Base-by-base conservation (phyloP, 1,140 invertebrate species). In the Drosophila pseudoobscura region DNA sequence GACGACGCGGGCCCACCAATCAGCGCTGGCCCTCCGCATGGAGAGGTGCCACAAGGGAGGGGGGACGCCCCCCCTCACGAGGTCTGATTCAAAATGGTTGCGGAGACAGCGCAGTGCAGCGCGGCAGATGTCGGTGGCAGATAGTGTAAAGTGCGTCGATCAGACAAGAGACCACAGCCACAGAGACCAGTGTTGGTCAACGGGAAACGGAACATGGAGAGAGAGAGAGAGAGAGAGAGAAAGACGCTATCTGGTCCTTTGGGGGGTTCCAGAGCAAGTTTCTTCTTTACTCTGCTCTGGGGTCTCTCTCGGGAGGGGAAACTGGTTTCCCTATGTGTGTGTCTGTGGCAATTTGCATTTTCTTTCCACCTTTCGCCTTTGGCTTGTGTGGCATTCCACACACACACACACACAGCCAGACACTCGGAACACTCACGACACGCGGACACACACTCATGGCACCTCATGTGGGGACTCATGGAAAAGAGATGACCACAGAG, bases 71-170 rank as follows among this genome's bases (percentile, higher is more conserved):
- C 31, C 46, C 35, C 13, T 24, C n/a, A 39, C 2, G 22, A 35
- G 52, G 17, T 55, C 8, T 51, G 52, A 70, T 70, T 70, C 66
- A 70, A 70, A 70, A 70, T 70, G 66, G 66, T 70, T 57, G 66
- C 35, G 13, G 35, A 11, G 35, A 39, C 35, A 13, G 35, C 11
- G 35, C 35, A 39, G 35, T 3, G 35, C 35, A 39, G 35, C 46
- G 26, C 50, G 58, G 52, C 52, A 62, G 59, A 69, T 55, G 31
- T 51, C 65, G 26, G 39, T 43, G 31, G 31, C 44, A 52, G 64
- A 68, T 68, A 61, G 54, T 54, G 59, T 61, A 44, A 69, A 69
- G 65, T 68, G 64, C 64, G 64, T 68, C 52, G 66, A 70, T 70
- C 60, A 64, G 66, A 70, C 66, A 70, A 64, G 46, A 39, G 35